Conservation (phyloP, 2,113 vertebrate genomes). For the Bubalus kerabau region DNA sequence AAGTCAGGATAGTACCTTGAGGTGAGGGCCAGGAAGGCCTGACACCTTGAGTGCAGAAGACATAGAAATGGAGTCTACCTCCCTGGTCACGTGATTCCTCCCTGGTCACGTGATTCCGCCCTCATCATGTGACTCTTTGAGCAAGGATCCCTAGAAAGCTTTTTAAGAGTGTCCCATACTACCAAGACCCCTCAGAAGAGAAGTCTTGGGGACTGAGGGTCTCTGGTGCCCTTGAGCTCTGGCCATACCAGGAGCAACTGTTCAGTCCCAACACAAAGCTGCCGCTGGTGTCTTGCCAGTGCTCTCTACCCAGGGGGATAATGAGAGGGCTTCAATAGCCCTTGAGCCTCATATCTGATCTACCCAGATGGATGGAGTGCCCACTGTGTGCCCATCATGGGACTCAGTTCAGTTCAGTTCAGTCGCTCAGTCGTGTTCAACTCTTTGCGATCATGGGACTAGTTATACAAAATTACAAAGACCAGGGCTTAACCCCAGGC, state of each 20-base stretch:
- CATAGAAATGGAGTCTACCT: background rate
- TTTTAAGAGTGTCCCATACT: background rate
- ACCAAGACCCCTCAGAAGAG: background rate
- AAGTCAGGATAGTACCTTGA: background rate
- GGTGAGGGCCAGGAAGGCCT: background rate
- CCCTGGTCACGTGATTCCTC: background rate
- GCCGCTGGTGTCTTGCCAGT: background rate
- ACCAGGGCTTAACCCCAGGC: background rate
- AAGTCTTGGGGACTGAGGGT: background rate
- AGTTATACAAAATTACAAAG: background rate
- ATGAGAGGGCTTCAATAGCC: background rate
- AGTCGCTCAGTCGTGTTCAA: fast-evolving
- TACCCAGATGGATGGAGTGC: background rate
- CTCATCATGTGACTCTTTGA: background rate
- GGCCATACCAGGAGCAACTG: background rate
- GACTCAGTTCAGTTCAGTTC: background rate
- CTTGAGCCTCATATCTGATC: background rate
- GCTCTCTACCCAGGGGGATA: background rate
- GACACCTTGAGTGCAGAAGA: background rate
- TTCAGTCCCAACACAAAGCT: background rate
- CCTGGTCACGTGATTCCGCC: background rate
- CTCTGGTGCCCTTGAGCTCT: background rate
- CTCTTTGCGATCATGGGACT: fast-evolving
- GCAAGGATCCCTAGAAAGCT: background rate
- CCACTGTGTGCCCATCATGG: background rate